These are phyloP conservation scores for Neolamprologus cancellatus DNA, from an alignment of 2,113 vertebrate species.

Conservation along the genomic window DNA sequence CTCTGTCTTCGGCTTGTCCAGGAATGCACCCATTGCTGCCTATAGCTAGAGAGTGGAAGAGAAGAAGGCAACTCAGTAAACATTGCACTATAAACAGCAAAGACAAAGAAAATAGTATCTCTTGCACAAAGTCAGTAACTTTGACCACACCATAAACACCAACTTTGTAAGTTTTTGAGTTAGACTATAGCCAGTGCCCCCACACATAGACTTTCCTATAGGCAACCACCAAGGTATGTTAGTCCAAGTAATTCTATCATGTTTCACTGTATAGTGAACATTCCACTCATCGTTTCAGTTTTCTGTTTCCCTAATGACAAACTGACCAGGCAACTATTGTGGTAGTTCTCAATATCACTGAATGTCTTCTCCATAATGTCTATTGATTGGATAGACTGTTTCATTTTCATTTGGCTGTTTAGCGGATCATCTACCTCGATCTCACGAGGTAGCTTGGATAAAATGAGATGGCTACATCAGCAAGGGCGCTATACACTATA, in stretches of 20 bases:
- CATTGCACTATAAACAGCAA: not conserved
- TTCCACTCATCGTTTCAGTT: not conserved
- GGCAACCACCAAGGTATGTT: not conserved
- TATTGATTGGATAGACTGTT: not conserved
- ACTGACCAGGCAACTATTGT: not conserved
- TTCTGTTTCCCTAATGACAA: not conserved
- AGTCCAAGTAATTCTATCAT: not conserved
- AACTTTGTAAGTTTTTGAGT: not conserved
- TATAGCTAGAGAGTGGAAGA: conserved; percentile 56
- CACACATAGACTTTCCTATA: not conserved
- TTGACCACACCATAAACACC: not conserved
- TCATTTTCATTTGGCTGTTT: not conserved
- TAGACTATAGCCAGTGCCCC: not conserved
- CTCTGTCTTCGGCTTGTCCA: conserved; percentile 99
- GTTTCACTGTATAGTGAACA: not conserved
- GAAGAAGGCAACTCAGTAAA: not conserved
- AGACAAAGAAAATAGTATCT: not conserved
- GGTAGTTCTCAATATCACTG: not conserved
- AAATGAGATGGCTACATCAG: not conserved
- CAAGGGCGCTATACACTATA: too few relatives aligned
- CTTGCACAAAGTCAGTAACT: not conserved
- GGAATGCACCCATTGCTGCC: conserved; percentile 97
- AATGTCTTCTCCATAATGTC: not conserved
- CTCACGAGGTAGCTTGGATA: not conserved
- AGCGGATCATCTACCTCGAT: not conserved